Conservation (phyloP, 2,888 invertebrate species). For the Napeogenes inachia region DNA sequence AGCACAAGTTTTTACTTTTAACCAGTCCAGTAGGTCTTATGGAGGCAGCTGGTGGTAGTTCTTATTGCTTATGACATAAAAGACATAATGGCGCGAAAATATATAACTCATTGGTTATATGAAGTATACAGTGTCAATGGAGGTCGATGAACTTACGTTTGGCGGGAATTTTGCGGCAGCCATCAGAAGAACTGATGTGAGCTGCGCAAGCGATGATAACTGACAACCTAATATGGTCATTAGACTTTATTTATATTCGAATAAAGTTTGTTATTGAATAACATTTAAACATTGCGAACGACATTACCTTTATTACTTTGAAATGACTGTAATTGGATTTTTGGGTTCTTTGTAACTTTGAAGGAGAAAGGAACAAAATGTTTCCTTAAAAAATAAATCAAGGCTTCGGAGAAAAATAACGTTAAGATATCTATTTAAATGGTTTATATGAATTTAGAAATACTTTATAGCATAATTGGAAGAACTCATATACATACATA, state of each 20-base stretch:
- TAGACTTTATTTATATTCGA: background rate
- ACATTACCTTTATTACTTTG: conserved; percentile 4
- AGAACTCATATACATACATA: too few species aligned
- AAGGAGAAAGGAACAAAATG: conserved; percentile 1
- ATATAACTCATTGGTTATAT: conserved; percentile 18
- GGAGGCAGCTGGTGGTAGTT: conserved; percentile 6
- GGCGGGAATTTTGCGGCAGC: conserved; percentile 38
- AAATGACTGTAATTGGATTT: conserved; percentile 7
- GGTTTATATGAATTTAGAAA: too few species aligned
- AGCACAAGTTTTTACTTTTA: conserved; percentile 70
- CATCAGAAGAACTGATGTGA: conserved; percentile 19
- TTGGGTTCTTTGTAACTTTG: conserved; percentile 7
- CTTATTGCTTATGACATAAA: conserved; percentile 13
- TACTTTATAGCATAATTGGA: too few species aligned
- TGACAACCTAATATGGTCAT: background rate
- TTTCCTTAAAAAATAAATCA: background rate
- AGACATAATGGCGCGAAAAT: conserved; percentile 10
- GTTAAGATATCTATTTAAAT: too few species aligned
- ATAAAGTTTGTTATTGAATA: background rate
- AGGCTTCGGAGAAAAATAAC: too few species aligned
- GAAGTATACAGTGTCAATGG: conserved; percentile 19
- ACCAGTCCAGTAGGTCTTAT: conserved; percentile 39
- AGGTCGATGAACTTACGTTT: conserved; percentile 38
- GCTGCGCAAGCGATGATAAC: conserved; percentile 13
- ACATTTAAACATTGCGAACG: background rate